Base-by-base conservation (phyloP, 2,888 invertebrate species). In the Choristoneura rosaceana region DNA sequence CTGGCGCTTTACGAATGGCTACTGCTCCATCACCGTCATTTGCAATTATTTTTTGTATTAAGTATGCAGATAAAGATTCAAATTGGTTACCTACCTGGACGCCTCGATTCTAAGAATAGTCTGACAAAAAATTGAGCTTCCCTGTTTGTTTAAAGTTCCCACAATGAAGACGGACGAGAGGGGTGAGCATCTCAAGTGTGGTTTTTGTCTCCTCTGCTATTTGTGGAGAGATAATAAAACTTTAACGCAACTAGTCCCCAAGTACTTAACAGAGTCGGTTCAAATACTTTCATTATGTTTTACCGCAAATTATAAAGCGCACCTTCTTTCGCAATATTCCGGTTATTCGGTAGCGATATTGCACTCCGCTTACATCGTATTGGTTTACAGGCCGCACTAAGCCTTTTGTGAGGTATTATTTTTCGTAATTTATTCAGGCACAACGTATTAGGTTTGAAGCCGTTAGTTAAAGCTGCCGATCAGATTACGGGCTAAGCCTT, bases 211-310 rank as follows among this genome's bases (percentile, higher is more conserved):
- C 81, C 79, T 81, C 77, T 84, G 85, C 88, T 90, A 90, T 90
- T 91, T 90, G 87, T 90, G 82, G 86, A 89, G 89, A 87, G 86
- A 87, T 90, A 88, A 90, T 88, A 91, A 90, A 90, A 88, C 82
- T 82, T 80, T 83, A 85, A 84, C 79, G 85, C 83, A 88, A 87
- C 83, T 82, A 78, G 80, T 76, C 80, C 79, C 75, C 65, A 82
- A 81, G 78, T 65, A 43, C 73, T 73, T 74, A 79, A 75, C 65
- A 61, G 69, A 64, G 59, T 65, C 64, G 62, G 66, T 66, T 77
- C 76, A 77, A 76, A 77, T 74, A 43, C 65, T 64, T 75, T 70
- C 65, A 73, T 74, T 38, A 55, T 62, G 59, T 61, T 68, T 59
- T 10, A 65, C 60, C 62, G 63, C 74, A 67, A 70, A 64, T 73